These are phyloP conservation scores for Drosophila orosa DNA, from an alignment of 1,140 invertebrate species.

Conservation along the genomic window DNA sequence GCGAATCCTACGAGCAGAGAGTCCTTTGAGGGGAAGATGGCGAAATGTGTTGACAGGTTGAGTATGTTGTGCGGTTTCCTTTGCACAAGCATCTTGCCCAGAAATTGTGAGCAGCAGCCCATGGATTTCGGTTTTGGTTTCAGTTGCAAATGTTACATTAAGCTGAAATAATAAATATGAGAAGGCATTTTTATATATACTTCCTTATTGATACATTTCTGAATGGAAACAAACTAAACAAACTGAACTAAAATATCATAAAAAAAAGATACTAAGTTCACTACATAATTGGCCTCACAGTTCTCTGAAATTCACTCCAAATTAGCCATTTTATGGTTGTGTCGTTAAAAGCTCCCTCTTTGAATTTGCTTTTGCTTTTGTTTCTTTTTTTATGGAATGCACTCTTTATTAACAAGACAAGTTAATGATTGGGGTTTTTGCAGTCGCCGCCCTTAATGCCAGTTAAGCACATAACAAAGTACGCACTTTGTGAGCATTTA, in stretches of 20 bases:
- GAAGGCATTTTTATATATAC: not conserved
- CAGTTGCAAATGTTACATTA: not conserved
- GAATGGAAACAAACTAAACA: not conserved
- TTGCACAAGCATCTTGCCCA: slow-evolving; percentile 33
- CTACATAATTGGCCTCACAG: not conserved
- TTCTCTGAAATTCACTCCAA: slow-evolving; percentile 4
- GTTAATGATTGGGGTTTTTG: slow-evolving; percentile 45
- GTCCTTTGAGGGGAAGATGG: not conserved
- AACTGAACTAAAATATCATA: not conserved
- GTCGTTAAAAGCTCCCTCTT: slow-evolving; percentile 12
- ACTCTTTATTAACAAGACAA: slow-evolving; percentile 40
- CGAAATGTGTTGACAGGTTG: slow-evolving; percentile 46
- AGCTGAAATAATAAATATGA: not conserved
- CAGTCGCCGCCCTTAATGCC: slow-evolving; percentile 47
- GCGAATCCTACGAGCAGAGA: slow-evolving; percentile 23
- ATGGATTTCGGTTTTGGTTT: slow-evolving; percentile 48
- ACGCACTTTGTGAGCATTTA: slow-evolving; percentile 73
- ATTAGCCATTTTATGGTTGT: slow-evolving; percentile 14
- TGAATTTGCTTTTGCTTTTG: not conserved
- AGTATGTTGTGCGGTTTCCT: slow-evolving; percentile 61
- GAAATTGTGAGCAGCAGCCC: slow-evolving; percentile 35
- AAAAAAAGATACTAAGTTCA: not conserved
- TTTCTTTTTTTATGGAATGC: slow-evolving; percentile 30
- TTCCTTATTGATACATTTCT: not conserved
- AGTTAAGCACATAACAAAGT: slow-evolving; percentile 72